phyloP scores from a whole-genome alignment of 2,113 vertebrate species.

The Syrrhaptes paradoxus region DNA sequence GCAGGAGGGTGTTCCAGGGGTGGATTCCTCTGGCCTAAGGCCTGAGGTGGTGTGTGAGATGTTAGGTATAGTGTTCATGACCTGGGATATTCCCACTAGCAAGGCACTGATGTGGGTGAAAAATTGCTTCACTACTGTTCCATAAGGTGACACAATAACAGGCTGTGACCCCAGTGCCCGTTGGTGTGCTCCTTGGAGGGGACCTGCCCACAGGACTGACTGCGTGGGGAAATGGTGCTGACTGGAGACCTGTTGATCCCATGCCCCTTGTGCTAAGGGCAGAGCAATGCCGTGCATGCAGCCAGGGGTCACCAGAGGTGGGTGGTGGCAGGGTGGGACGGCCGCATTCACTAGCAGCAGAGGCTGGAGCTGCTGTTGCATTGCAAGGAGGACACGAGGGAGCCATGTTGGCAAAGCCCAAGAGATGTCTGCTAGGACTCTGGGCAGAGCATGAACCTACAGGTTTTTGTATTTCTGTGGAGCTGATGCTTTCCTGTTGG shows the following conservation, averaged over 20 bases:
- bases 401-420: rapidly evolving
- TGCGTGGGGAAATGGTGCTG: neutral
- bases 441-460: rapidly evolving
- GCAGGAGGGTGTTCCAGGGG: neutral
- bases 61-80: neutral
- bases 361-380: neutral
- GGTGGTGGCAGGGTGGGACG: rapidly evolving
- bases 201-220: too few species aligned
- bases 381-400: neutral
- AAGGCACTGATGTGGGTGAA: neutral
- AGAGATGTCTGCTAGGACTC: neutral
- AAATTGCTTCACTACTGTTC: neutral
- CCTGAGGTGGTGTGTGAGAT: neutral
- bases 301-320: rapidly evolving
- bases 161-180: rapidly evolving
- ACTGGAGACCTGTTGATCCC: neutral
- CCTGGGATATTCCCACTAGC: neutral
- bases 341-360: neutral
- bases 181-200: rapidly evolving
- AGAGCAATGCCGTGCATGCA: rapidly evolving
- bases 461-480: neutral
- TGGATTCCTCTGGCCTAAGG: neutral
- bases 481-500: neutral
- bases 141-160: neutral
- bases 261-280: neutral